phyloP scores from a whole-genome alignment of 2,113 vertebrate species.

The Thalassarche chlororhynchos region DNA sequence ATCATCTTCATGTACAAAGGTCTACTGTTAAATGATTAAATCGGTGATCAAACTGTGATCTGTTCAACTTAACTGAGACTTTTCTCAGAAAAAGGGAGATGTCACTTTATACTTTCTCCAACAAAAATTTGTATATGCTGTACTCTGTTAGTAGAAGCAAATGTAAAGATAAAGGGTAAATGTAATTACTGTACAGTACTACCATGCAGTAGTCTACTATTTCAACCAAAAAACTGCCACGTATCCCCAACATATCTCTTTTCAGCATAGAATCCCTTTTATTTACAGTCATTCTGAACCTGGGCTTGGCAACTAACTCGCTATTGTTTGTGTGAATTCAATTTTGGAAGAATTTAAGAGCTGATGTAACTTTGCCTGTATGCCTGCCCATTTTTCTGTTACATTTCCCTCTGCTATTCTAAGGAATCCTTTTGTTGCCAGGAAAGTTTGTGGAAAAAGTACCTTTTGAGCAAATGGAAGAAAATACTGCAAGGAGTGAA shows the following conservation, averaged over 20 bases:
- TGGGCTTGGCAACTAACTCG: not conserved
- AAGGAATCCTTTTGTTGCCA: slow-evolving; percentile 6
- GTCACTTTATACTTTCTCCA: not conserved
- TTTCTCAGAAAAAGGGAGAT: slow-evolving; percentile 16
- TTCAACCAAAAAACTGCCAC: not conserved
- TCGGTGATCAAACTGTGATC: slow-evolving; percentile 38
- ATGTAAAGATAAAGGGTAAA: not conserved
- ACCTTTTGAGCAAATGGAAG: slow-evolving; percentile 6
- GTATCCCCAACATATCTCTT: not conserved
- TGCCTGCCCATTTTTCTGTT: slow-evolving; percentile 7
- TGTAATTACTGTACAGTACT: not conserved
- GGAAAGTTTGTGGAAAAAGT: not conserved
- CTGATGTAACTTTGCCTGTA: slow-evolving; percentile 29
- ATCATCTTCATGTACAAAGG: not conserved
- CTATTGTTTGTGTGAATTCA: slow-evolving; percentile 38
- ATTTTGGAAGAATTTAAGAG: slow-evolving; percentile 37
- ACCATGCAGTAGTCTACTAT: not conserved
- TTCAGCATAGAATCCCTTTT: not conserved
- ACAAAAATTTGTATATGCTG: not conserved
- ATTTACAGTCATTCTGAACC: slow-evolving; percentile 29
- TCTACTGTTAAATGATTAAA: slow-evolving; percentile 45
- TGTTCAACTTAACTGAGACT: slow-evolving; percentile 7
- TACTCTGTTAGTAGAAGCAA: not conserved
- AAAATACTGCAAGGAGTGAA: not conserved
- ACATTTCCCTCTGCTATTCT: slow-evolving; percentile 1